Conservation (phyloP, 2,113 vertebrate genomes). For the Spea multiplicata region DNA sequence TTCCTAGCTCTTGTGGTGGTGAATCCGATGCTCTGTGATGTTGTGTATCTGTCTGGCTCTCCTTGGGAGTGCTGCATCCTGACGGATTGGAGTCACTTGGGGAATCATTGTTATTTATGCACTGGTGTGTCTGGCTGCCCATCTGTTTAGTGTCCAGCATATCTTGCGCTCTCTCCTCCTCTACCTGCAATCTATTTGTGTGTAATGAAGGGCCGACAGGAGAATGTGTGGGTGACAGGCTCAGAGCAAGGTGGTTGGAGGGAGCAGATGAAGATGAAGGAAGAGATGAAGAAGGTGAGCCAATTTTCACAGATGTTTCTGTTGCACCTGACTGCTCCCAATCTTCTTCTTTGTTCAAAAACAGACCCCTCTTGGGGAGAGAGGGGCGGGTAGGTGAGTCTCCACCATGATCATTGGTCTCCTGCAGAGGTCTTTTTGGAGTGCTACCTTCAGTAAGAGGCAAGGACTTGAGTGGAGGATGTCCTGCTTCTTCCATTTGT, state of each 20-base stretch:
- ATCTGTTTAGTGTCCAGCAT: neutral
- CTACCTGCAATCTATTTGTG: neutral
- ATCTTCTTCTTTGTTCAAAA: constrained; percentile 63
- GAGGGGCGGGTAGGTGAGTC: constrained; percentile 84
- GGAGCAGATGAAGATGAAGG: constrained; percentile 8
- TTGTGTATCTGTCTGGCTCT: constrained; percentile 7
- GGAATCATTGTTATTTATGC: constrained; percentile 1
- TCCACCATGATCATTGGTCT: constrained; percentile 75
- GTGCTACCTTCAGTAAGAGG: constrained; percentile 64
- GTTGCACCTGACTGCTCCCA: constrained; percentile 3
- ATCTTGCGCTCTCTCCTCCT: neutral
- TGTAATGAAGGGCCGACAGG: neutral
- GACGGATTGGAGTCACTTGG: neutral
- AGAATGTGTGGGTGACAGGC: constrained; percentile 16
- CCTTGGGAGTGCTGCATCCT: neutral
- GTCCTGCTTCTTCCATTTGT: constrained; percentile 51
- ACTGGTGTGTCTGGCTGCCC: neutral
- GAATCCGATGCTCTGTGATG: constrained; percentile 48
- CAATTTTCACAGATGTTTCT: neutral
- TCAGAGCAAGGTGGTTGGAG: constrained; percentile 19
- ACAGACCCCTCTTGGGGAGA: constrained; percentile 79
- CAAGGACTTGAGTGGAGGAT: constrained; percentile 46
- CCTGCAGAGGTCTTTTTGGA: constrained; percentile 79
- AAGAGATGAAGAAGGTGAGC: neutral
- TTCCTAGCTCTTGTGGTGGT: constrained; percentile 53